These are phyloP conservation scores for Macrotrachela quadricornifera DNA, from an alignment of 1,140 invertebrate species.

Conservation along the genomic window DNA sequence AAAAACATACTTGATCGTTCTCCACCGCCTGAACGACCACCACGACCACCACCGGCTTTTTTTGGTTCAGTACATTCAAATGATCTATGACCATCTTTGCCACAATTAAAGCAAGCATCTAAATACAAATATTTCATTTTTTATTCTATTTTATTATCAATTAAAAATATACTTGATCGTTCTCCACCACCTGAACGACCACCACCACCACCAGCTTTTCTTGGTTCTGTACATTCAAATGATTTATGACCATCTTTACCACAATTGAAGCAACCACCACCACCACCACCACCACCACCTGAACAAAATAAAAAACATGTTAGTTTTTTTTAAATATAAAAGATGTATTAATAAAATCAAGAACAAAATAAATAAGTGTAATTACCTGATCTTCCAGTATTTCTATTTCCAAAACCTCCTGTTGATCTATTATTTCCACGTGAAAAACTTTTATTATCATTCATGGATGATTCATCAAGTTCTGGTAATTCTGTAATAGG, in stretches of 20 bases:
- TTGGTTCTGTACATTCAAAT: neutral
- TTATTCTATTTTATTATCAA: too few species aligned
- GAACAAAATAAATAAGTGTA: too few species aligned
- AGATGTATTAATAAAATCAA: slow-evolving; percentile 3
- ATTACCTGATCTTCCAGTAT: too few species aligned
- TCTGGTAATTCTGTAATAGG: slow-evolving; percentile 17
- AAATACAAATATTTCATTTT: too few species aligned
- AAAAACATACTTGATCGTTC: too few species aligned
- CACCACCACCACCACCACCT: slow-evolving; percentile 16
- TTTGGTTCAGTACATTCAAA: neutral
- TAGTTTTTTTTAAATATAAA: too few species aligned
- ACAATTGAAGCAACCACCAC: slow-evolving; percentile 22
- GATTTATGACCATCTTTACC: slow-evolving; percentile 15
- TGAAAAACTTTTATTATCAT: neutral
- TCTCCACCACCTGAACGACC: too few species aligned
- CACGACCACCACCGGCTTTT: neutral
- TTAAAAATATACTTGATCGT: too few species aligned
- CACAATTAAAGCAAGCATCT: too few species aligned
- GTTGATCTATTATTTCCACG: neutral
- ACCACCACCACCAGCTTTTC: neutral
- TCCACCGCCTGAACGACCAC: too few species aligned
- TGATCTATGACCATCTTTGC: too few species aligned
- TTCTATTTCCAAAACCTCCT: neutral
- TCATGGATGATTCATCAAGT: slow-evolving; percentile 7
- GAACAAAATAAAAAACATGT: too few species aligned